Base-by-base conservation (phyloP, 2,797 vertebrate genomes). In the Cryptoblepharus egeriae region DNA sequence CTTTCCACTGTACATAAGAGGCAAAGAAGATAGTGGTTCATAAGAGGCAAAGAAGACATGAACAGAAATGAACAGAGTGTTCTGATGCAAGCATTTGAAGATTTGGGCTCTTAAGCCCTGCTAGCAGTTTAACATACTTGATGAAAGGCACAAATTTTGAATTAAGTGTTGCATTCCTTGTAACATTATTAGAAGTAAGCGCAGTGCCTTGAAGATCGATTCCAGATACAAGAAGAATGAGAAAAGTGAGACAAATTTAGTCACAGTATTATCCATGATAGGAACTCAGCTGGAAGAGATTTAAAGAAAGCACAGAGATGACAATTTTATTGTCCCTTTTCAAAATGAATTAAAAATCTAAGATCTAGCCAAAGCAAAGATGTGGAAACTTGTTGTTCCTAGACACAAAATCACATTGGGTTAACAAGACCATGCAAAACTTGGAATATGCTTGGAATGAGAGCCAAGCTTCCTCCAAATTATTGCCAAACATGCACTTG, bases 61-160 rank as follows among this genome's bases (percentile, higher is more conserved):
- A 84, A n/a, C n/a, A n/a, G 72, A 67, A 49, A 39, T 4, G 57
- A 16, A 67, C 32, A 49, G 20, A 30, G 20, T 67, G 64, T 39
- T 75, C 63, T 58, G 24, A 32, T 52, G 30, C 61, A 75, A 75
- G 12, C 5, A 16, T 24, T 67, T 75, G 61, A 42, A 77, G 18
- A n/a, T 64, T 76, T n/a, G 24, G 60, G n/a, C 28, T 77, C 61
- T 28, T 49, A 64, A 52, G 30, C 37, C 24, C 24, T 49, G n/a
- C 20, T 80, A 63, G 77, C 37, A 69, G 69, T 58, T 49, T 1
- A 55, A 5, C 16, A 37, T 77, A 70, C 30, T 68, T 58, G 8
- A 13, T 58, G 52, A 91, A 82, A 84, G 72, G 9, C 61, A 61
- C 76, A 35, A 2, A 70, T 72, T 60, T 72, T 80, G 63, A 73